phyloP scores from a whole-genome alignment of 2,113 vertebrate species.

The Arothron firmamentum region DNA sequence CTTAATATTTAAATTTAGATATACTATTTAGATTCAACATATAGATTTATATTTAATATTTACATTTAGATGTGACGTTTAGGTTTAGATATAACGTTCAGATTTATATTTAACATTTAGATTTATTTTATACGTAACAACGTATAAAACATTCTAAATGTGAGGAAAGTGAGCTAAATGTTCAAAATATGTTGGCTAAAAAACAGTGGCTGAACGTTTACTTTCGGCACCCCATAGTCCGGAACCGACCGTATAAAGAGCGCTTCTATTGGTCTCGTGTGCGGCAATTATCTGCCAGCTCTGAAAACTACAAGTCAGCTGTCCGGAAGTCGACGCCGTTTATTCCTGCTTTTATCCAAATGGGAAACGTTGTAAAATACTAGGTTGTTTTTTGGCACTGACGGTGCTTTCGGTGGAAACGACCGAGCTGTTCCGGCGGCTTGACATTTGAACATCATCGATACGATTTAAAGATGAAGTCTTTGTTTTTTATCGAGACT shows the following conservation, averaged over 20 bases:
- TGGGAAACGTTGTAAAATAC: slow-evolving; percentile 10
- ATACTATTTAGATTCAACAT: too few relatives aligned
- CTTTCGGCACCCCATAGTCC: too few relatives aligned
- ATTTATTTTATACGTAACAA: too few relatives aligned
- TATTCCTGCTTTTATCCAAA: slow-evolving; percentile 30
- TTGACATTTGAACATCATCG: not conserved
- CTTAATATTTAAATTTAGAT: too few relatives aligned
- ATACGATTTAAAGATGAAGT: slow-evolving; percentile 51
- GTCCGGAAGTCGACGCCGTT: slow-evolving; percentile 39
- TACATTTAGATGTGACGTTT: too few relatives aligned
- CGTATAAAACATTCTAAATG: too few relatives aligned
- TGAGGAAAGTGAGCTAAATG: too few relatives aligned
- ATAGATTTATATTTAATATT: too few relatives aligned
- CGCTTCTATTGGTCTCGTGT: not conserved
- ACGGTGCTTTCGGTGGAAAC: slow-evolving; percentile 2
- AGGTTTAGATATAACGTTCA: too few relatives aligned
- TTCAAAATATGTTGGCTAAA: too few relatives aligned
- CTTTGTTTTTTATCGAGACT: slow-evolving; percentile 12
- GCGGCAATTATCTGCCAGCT: slow-evolving; percentile 11
- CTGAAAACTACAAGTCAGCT: slow-evolving; percentile 60
- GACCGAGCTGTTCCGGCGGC: not conserved
- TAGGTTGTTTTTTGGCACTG: not conserved
- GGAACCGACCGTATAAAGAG: not conserved
- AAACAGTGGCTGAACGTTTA: too few relatives aligned
- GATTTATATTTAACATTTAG: too few relatives aligned